phyloP scores from a whole-genome alignment of 1,140 invertebrate species.

The Druon quercuslanigerum region DNA sequence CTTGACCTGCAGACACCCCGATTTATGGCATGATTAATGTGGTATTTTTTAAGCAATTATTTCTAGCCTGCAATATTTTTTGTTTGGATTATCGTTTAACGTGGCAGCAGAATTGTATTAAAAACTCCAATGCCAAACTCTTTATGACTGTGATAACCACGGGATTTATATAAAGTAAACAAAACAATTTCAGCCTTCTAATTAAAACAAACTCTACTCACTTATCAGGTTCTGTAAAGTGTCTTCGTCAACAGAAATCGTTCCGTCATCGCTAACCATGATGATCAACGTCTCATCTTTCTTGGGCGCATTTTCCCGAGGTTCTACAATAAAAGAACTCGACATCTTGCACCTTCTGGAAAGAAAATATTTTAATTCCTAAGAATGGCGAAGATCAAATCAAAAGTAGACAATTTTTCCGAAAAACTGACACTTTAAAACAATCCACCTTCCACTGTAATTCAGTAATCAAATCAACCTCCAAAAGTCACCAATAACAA shows the following conservation, averaged over 20 bases:
- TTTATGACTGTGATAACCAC: no score
- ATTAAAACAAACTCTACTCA: constrained; percentile 67
- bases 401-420: background rate
- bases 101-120: no score
- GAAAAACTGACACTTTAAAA: background rate
- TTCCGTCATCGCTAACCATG: constrained; percentile 84
- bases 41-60: no score
- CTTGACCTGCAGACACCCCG: no score
- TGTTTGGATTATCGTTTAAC: no score
- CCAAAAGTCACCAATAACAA: no score
- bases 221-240: constrained; percentile 83
- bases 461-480: no score
- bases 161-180: no score
- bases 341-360: constrained; percentile 65
- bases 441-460: background rate
- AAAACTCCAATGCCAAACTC: no score
- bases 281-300: constrained; percentile 79
- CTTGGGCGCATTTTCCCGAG: constrained; percentile 63
- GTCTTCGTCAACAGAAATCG: constrained; percentile 82
- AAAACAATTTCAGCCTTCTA: background rate
- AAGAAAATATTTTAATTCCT: constrained; percentile 32
- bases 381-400: background rate
- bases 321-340: constrained; percentile 69
- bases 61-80: no score
- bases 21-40: no score